phyloP scores from a whole-genome alignment of 2,888 invertebrate genomes.

The Brenthis hecate region DNA sequence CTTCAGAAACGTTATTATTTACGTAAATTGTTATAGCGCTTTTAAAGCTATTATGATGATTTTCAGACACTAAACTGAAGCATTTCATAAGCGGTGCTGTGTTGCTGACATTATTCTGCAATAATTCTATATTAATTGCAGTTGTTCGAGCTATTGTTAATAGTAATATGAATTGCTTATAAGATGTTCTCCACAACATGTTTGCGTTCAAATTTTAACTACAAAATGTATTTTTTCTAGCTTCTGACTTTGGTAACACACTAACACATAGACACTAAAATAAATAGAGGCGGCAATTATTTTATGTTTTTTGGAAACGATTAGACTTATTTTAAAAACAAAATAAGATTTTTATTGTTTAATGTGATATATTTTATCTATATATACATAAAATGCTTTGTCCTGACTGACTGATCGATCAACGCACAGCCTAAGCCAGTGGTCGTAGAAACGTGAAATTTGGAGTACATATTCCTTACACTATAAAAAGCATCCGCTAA shows the following conservation, averaged over 20 bases:
- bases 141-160: slow-evolving; percentile 7
- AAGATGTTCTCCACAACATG: slow-evolving; percentile 9
- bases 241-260: neutral
- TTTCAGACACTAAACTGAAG: neutral
- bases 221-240: neutral
- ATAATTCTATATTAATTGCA: slow-evolving; percentile 2
- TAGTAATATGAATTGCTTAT: slow-evolving; percentile 9
- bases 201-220: slow-evolving; percentile 16
- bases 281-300: neutral
- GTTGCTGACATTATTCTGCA: slow-evolving; percentile 1
- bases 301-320: neutral
- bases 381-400: too few relatives aligned
- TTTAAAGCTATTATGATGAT: neutral
- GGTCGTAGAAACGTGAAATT: too few relatives aligned
- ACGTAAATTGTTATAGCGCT: neutral
- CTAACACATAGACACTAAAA: neutral
- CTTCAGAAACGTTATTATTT: slow-evolving; percentile 11
- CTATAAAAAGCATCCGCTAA: too few relatives aligned
- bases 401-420: too few relatives aligned
- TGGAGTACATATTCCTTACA: too few relatives aligned
- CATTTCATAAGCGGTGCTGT: slow-evolving; percentile 8
- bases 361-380: too few relatives aligned
- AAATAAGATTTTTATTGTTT: too few relatives aligned
- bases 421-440: too few relatives aligned
- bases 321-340: too few relatives aligned